Conservation (phyloP, 2,888 invertebrate species). For the Trissonchulus latispiculum region DNA sequence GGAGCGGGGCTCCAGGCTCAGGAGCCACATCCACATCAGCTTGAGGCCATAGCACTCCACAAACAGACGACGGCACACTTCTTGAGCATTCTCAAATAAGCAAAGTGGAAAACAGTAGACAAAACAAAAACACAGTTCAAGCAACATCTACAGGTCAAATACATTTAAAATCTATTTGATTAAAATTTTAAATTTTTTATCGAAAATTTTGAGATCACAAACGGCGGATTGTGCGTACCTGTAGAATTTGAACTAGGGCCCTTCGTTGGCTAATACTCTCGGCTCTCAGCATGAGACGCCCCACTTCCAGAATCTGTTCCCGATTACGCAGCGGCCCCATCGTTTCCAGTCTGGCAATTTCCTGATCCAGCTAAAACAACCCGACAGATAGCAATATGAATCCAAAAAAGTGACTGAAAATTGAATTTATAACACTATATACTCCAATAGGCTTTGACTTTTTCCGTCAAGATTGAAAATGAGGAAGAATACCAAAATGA, state of each 20-base stretch:
- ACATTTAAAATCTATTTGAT: too few relatives aligned
- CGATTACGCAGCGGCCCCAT: slow-evolving; percentile 72
- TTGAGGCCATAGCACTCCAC: slow-evolving; percentile 73
- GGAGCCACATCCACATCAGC: slow-evolving; percentile 82
- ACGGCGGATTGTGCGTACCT: too few relatives aligned
- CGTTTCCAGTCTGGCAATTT: slow-evolving; percentile 65
- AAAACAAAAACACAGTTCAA: slow-evolving; percentile 15
- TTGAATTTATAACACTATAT: too few relatives aligned
- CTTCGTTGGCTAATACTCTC: slow-evolving; percentile 63
- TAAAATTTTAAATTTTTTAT: too few relatives aligned
- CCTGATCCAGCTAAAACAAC: slow-evolving; percentile 65
- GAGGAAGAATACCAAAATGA: too few relatives aligned
- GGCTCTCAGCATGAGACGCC: slow-evolving; percentile 81
- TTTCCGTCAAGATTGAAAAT: too few relatives aligned
- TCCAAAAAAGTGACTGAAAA: too few relatives aligned
- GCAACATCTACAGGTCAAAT: too few relatives aligned
- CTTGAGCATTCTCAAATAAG: slow-evolving; percentile 45
- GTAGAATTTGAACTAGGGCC: too few relatives aligned
- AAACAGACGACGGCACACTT: slow-evolving; percentile 57
- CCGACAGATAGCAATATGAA: slow-evolving; percentile 18
- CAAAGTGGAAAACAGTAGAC: background rate
- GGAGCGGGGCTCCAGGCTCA: background rate
- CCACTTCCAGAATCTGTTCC: slow-evolving; percentile 73
- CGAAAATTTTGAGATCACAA: too few relatives aligned
- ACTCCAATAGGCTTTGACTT: too few relatives aligned